Percentiles rank a stretch among this genome's conserved stretches.
Evolutionary conservation across 23 tunicate species (phyloP).

Genomic region (Ascidia mentula): DNA sequence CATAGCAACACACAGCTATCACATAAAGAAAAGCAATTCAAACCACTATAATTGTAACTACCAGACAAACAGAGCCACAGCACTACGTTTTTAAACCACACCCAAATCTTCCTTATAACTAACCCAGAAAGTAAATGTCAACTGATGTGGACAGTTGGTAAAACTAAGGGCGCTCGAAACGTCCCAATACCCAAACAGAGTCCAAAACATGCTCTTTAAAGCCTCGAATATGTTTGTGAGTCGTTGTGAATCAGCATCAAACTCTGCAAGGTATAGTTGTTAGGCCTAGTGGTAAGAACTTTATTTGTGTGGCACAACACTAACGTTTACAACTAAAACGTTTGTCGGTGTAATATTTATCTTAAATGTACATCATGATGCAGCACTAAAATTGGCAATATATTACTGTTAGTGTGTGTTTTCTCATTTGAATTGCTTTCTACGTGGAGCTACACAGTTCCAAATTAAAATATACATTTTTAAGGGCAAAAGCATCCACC

Average conservation of each 20-base stretch:
- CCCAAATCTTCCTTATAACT: background rate
- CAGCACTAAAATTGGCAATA: no score
- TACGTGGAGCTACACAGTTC: no score
- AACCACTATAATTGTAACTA: background rate
- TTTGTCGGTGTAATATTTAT: no score
- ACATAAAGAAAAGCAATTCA: background rate
- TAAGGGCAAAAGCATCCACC: no score
- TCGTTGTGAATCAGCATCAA: background rate
- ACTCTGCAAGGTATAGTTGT: background rate
- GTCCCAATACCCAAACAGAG: constrained; percentile 57
- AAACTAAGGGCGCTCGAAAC: background rate
- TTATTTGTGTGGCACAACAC: no score
- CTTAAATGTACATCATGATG: no score
- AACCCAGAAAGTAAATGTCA: background rate
- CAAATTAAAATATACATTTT: no score
- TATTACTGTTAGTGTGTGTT: no score
- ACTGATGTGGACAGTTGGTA: constrained; percentile 26
- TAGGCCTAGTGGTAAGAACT: no score
- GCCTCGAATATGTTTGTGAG: constrained; percentile 19
- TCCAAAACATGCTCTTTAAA: constrained; percentile 45
- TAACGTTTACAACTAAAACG: no score
- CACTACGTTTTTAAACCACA: background rate
- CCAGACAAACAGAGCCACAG: background rate
- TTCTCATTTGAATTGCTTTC: no score
- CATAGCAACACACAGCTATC: no score